Conservation (phyloP, 2,113 vertebrate genomes). For the Leucopsar rothschildi region DNA sequence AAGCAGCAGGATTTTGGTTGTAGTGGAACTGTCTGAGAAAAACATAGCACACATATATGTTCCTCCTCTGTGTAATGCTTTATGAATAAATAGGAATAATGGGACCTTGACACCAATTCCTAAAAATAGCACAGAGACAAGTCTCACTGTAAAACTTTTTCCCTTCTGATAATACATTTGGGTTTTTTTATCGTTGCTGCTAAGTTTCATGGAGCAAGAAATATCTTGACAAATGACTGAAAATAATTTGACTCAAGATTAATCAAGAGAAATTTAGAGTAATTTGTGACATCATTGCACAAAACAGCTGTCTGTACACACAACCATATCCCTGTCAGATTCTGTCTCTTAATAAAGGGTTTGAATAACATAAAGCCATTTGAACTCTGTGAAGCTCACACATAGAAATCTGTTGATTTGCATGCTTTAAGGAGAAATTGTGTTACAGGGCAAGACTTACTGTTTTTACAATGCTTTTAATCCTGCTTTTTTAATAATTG, state of each 20-base stretch:
- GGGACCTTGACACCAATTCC: background rate
- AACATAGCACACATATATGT: background rate
- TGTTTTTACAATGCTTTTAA: background rate
- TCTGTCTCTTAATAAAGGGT: background rate
- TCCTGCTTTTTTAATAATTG: background rate
- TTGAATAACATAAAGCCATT: background rate
- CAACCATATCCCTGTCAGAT: background rate
- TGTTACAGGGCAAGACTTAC: background rate
- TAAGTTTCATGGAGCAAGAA: background rate
- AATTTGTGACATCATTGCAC: background rate
- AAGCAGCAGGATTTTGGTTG: background rate
- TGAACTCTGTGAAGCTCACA: background rate
- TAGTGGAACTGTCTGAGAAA: background rate
- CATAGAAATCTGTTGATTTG: background rate
- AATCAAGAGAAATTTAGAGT: background rate
- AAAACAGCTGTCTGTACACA: background rate
- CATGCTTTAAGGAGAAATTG: background rate
- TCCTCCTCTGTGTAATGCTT: background rate
- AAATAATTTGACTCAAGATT: background rate
- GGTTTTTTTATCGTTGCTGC: background rate
- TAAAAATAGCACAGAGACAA: background rate
- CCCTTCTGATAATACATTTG: accelerated
- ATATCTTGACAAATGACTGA: accelerated
- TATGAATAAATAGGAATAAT: background rate
- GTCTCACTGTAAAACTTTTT: background rate